Percentiles rank a stretch among this genome's conserved stretches.
Evolutionary conservation across 2,888 invertebrate genomes (phyloP).

Genomic region (Masnerella sp.): DNA sequence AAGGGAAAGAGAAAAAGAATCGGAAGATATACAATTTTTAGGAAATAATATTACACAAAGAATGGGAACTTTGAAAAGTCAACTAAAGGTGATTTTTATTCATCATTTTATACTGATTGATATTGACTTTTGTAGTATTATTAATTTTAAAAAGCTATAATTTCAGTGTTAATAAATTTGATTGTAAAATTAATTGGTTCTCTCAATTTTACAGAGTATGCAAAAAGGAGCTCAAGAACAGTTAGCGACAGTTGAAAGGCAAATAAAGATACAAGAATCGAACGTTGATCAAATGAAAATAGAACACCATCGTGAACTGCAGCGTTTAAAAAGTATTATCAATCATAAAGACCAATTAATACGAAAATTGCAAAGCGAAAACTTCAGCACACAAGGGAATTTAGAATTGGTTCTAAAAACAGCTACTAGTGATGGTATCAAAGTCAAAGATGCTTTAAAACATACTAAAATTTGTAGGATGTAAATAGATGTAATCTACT

Average conservation of each 20-base stretch:
- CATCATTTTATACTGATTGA: too few species aligned
- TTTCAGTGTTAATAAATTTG: too few species aligned
- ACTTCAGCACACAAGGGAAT: conserved; percentile 69
- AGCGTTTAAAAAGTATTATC: conserved; percentile 77
- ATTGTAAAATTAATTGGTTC: too few species aligned
- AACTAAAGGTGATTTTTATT: too few species aligned
- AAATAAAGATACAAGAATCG: conserved; percentile 78
- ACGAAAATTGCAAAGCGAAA: conserved; percentile 73
- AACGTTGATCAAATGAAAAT: conserved; percentile 78
- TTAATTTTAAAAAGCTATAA: too few species aligned
- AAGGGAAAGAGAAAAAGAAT: conserved; percentile 70
- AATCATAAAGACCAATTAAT: conserved; percentile 78
- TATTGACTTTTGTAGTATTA: too few species aligned
- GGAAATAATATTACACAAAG: conserved; percentile 79
- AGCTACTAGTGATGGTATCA: conserved; percentile 68
- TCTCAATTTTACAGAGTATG: conserved; percentile 75
- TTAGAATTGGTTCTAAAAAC: conserved; percentile 71
- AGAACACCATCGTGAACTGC: conserved; percentile 78
- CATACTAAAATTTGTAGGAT: conserved; percentile 65
- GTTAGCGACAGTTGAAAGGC: conserved; percentile 78
- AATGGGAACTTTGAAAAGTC: conserved; percentile 78
- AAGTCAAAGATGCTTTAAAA: conserved; percentile 68
- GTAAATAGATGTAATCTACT: background rate
- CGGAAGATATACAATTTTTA: conserved; percentile 70
- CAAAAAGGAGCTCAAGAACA: conserved; percentile 80